These are phyloP conservation scores for Platycnemis pennipes DNA, from an alignment of 2,888 invertebrate genomes.

Conservation along the genomic window DNA sequence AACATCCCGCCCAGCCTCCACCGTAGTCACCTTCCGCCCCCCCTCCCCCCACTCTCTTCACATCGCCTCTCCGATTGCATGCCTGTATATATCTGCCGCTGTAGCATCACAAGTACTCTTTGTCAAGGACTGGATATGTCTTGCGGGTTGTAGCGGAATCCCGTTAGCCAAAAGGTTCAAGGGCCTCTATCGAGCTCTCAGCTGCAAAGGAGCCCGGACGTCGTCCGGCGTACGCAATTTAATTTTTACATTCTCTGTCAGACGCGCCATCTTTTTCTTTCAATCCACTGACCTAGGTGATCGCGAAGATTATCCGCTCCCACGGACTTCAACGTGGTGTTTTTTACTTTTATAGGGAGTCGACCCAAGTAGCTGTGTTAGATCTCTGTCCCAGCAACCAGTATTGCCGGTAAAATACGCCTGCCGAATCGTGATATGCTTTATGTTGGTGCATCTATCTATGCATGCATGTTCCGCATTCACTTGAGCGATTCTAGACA, in stretches of 20 bases:
- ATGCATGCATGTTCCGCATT: too few species aligned
- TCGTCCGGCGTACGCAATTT: background rate
- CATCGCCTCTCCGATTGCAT: background rate
- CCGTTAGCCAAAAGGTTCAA: constrained; percentile 36
- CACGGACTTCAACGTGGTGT: too few species aligned
- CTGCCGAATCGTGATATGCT: too few species aligned
- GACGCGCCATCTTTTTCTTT: background rate
- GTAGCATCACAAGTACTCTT: constrained; percentile 39
- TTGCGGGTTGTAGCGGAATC: constrained; percentile 31
- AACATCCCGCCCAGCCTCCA: background rate
- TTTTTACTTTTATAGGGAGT: too few species aligned
- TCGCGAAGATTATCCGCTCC: background rate
- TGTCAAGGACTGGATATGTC: constrained; percentile 35
- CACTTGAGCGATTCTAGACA: too few species aligned
- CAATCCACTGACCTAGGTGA: background rate
- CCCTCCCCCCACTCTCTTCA: background rate
- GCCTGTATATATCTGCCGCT: constrained; percentile 30
- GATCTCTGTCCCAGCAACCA: too few species aligned
- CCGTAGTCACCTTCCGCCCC: background rate
- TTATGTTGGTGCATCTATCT: too few species aligned
- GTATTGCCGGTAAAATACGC: too few species aligned
- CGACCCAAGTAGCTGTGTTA: too few species aligned
- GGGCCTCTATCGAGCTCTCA: constrained; percentile 30
- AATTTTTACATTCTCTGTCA: background rate
- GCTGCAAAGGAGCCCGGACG: constrained; percentile 26